Percentiles rank a stretch among this genome's conserved stretches.
phyloP scores from a whole-genome alignment of 2,888 invertebrate species.

The Leptopilina myrica region DNA sequence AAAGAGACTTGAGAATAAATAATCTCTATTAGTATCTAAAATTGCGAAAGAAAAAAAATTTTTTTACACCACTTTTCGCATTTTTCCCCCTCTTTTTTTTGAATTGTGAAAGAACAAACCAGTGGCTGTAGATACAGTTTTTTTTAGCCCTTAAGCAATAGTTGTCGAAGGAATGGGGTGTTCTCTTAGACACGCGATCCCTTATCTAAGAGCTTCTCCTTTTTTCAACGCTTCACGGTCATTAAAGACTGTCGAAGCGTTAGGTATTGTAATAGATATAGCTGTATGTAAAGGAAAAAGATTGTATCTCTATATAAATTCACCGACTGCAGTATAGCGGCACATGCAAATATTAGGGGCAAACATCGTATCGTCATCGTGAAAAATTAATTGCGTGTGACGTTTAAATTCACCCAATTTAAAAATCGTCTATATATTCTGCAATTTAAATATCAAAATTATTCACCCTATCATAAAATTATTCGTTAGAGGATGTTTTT shows the following conservation, averaged over 20 bases:
- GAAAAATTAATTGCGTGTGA: conserved; percentile 43
- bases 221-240: conserved; percentile 35
- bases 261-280: conserved; percentile 36
- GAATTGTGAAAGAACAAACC: neutral
- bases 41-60: neutral
- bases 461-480: no score
- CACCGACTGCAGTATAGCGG: conserved; percentile 4
- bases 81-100: neutral
- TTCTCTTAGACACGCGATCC: conserved; percentile 31
- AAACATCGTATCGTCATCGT: neutral
- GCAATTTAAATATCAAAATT: no score
- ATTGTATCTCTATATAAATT: conserved; percentile 41
- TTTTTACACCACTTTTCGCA: neutral
- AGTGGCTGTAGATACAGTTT: neutral
- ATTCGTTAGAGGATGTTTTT: no score
- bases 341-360: conserved; percentile 42
- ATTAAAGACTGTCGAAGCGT: conserved; percentile 39
- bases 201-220: conserved; percentile 41
- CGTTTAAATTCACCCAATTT: neutral
- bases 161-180: neutral
- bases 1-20: no score
- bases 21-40: neutral
- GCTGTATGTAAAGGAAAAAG: conserved; percentile 3
- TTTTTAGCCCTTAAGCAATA: neutral
- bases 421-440: neutral